Evolutionary conservation across 2,797 vertebrate species (phyloP).

Genomic region (Gallinago nigripennis): DNA sequence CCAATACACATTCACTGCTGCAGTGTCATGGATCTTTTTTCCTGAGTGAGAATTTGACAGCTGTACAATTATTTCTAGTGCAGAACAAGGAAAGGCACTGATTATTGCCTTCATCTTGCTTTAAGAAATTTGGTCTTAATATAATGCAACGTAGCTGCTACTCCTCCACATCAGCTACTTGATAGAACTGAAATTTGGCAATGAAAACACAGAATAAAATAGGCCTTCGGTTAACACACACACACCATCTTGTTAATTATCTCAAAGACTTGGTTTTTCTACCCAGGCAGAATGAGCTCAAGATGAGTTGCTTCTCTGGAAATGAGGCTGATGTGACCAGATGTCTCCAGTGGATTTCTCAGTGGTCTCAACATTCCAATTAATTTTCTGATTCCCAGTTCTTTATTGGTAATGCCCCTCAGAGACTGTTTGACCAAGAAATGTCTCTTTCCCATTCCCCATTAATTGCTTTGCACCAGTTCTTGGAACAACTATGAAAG

Average conservation of each 20-base stretch:
- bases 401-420: background rate
- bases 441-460: background rate
- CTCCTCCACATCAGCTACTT: background rate
- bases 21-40: conserved; percentile 28
- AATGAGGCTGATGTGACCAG: background rate
- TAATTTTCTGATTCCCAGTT: background rate
- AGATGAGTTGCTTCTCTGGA: conserved; percentile 9
- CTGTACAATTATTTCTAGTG: conserved; percentile 53
- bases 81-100: conserved; percentile 4
- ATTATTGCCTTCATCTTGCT: conserved; percentile 41
- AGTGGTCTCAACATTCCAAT: background rate
- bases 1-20: conserved; percentile 1
- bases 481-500: background rate
- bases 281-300: background rate
- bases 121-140: conserved; percentile 13
- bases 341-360: background rate
- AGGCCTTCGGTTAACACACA: background rate
- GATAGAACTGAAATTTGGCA: conserved; percentile 23
- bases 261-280: background rate
- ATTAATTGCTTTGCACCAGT: background rate
- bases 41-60: conserved; percentile 55
- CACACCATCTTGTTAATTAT: background rate
- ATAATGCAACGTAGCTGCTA: background rate
- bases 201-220: background rate
- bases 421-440: background rate